phyloP scores from a whole-genome alignment of 2,113 vertebrate genomes.

The Alligator sinensis region DNA sequence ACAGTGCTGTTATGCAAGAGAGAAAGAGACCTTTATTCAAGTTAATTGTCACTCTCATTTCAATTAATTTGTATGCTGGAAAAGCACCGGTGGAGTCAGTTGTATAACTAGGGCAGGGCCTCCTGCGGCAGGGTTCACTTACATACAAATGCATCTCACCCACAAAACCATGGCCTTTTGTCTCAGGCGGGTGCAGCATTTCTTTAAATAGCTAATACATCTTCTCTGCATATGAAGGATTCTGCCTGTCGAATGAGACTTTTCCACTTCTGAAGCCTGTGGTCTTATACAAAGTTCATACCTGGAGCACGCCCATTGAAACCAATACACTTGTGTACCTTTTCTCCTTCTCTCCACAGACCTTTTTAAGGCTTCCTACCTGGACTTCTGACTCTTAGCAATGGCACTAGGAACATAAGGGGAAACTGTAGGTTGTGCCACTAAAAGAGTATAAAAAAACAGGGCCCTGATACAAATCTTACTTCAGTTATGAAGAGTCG shows the following conservation, averaged over 20 bases:
- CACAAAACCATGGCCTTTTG: background rate
- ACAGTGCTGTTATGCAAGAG: too few relatives aligned
- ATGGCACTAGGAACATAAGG: background rate
- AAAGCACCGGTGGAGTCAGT: background rate
- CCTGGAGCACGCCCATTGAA: background rate
- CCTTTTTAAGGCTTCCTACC: background rate
- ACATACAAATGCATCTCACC: background rate
- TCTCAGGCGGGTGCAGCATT: background rate
- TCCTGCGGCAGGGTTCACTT: background rate
- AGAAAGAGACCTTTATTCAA: background rate
- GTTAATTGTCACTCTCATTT: background rate
- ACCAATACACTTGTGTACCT: background rate
- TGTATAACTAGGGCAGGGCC: background rate
- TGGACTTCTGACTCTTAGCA: background rate
- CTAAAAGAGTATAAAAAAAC: background rate
- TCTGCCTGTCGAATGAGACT: background rate
- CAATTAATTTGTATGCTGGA: background rate
- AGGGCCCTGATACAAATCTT: background rate
- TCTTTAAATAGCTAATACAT: background rate
- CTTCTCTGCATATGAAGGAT: background rate
- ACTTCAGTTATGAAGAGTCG: accelerated
- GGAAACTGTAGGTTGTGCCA: accelerated
- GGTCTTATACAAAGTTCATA: background rate
- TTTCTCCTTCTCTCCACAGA: background rate
- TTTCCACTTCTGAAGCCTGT: background rate